Evolutionary conservation across 2,888 invertebrate species (phyloP), one percentile per base, ranked within the genome.

Genomic region (Strigamia crassipes): DNA sequence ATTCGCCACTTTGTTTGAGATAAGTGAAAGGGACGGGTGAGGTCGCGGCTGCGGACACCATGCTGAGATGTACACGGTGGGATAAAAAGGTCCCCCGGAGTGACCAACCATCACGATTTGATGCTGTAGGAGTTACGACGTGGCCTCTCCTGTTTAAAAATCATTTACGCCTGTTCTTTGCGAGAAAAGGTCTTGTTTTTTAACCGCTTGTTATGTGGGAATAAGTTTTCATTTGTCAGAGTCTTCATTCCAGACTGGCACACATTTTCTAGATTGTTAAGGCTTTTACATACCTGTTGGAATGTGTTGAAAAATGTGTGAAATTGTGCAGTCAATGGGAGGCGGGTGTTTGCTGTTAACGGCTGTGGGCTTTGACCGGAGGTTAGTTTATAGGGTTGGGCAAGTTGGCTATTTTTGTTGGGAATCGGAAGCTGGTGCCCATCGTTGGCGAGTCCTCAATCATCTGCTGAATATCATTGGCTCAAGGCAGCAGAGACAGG

Each of bases 391-490:
- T 15, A 51, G 51, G n/a, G n/a, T 51, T 51, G 8, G 0, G 61
- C 61, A 21, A 66, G 23, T 23, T 73, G 15, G 12, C 13, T 73
- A 73, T 73, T 73, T 73, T 66, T 21, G 73, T 73, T 27, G 73
- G 73, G 8, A 12, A 66, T 23, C 23, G 27, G 73, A n/a, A n/a
- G n/a, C n/a, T n/a, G n/a, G n/a, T n/a, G n/a, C n/a, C n/a, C n/a
- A n/a, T n/a, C n/a, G n/a, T n/a, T n/a, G 73, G 73, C 73, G 73
- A 73, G 73, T 27, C 73, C 31, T 73, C 73, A 73, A 73, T 73
- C 73, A 73, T 73, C 27, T 27, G 2, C 27, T 73, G 73, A 73
- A 73, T 73, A 73, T 73, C 73, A 73, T 73, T 73, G 73, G 73
- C 73, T 73, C 73, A 73, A 73, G 73, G 73, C 73, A 31, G 23